Evolutionary conservation across 1,140 invertebrate genomes (phyloP).

Genomic region (Galleria mellonella): DNA sequence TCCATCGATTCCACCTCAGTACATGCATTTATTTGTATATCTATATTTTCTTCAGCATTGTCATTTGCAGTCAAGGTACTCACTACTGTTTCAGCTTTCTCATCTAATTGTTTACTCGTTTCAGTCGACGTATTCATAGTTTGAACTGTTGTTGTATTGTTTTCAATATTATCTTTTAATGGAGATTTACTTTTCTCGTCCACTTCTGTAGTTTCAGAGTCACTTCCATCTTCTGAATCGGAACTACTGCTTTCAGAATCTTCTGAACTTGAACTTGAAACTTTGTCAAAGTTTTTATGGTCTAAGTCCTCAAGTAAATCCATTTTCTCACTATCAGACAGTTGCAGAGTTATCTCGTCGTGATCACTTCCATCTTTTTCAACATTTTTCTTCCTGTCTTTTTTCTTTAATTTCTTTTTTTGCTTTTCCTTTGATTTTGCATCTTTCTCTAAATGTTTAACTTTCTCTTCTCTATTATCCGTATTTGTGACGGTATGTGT

Average conservation of each 20-base stretch:
- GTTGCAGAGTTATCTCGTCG: constrained; percentile 65
- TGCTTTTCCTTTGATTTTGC: constrained; percentile 32
- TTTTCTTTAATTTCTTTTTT: constrained; percentile 42
- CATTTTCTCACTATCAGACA: constrained; percentile 71
- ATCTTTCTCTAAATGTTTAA: constrained; percentile 9
- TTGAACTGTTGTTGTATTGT: neutral
- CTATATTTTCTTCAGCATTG: too few relatives aligned
- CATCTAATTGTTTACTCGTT: neutral
- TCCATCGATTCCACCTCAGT: too few relatives aligned
- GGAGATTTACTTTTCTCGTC: neutral
- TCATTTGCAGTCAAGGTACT: neutral
- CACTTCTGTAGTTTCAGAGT: neutral
- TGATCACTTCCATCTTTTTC: constrained; percentile 51
- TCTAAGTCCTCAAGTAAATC: constrained; percentile 64
- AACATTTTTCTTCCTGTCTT: constrained; percentile 21
- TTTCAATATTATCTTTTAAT: neutral
- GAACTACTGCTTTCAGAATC: constrained; percentile 31
- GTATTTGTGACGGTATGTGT: neutral
- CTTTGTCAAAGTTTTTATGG: constrained; percentile 37
- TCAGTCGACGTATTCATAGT: neutral
- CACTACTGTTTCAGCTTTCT: constrained; percentile 2
- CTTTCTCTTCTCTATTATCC: constrained; percentile 1
- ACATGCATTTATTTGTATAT: too few relatives aligned
- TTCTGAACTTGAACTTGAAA: constrained; percentile 23
- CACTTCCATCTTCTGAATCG: constrained; percentile 1